phyloP scores from a whole-genome alignment of 2,797 vertebrate genomes.

The Atherinosoma microstoma region DNA sequence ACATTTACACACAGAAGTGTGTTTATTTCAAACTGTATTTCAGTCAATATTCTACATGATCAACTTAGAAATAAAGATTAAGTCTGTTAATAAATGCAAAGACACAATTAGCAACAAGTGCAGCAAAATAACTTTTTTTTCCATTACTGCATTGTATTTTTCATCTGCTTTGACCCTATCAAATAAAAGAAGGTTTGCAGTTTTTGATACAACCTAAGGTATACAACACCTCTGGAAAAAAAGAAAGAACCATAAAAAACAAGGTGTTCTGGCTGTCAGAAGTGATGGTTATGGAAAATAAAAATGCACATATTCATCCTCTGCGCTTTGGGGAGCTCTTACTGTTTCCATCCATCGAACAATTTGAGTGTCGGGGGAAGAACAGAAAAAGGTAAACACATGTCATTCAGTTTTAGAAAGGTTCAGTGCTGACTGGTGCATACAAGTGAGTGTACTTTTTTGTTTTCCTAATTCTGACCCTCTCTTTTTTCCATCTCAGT shows the following conservation, averaged over 20 bases:
- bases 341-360: conserved; percentile 62
- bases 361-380: conserved; percentile 66
- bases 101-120: conserved; percentile 16
- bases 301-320: conserved; percentile 77
- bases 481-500: conserved; percentile 14
- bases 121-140: conserved; percentile 13
- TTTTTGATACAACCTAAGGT: conserved; percentile 34
- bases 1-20: neutral
- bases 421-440: conserved; percentile 56
- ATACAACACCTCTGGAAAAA: conserved; percentile 27
- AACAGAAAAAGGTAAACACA: conserved; percentile 71
- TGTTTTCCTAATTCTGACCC: conserved; percentile 27
- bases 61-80: neutral
- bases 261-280: conserved; percentile 61
- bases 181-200: conserved; percentile 36
- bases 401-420: conserved; percentile 64
- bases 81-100: neutral
- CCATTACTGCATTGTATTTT: conserved; percentile 11
- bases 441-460: conserved; percentile 38
- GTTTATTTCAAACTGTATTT: conserved; percentile 1
- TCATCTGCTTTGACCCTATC: conserved; percentile 22
- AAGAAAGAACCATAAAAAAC: conserved; percentile 32
- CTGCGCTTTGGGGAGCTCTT: conserved; percentile 64
- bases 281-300: conserved; percentile 60
- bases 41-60: neutral